A percentile compares a stretch with the other conserved stretches of the same genome.
phyloP scores from a whole-genome alignment of 2,797 vertebrate genomes.

The Enteromius treurensis region DNA sequence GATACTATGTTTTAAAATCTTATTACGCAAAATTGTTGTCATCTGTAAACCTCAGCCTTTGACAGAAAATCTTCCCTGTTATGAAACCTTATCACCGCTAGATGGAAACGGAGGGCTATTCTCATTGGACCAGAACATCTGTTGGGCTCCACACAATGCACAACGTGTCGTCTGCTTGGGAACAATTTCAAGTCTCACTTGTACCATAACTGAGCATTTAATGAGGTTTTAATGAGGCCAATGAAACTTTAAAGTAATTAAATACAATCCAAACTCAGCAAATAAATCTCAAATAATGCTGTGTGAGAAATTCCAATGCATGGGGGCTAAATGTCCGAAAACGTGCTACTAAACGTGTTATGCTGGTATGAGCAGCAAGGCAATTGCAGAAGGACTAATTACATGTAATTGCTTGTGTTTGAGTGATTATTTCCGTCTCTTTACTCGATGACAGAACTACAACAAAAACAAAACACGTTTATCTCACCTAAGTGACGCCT shows the following conservation, averaged over 20 bases:
- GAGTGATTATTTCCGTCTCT: neutral
- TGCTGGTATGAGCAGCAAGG: neutral
- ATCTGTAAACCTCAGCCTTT: neutral
- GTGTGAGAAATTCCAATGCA: neutral
- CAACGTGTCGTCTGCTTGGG: neutral
- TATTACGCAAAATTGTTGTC: neutral
- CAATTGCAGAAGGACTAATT: neutral
- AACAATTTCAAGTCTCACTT: neutral
- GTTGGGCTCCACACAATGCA: neutral
- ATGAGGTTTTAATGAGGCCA: neutral
- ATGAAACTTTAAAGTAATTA: neutral
- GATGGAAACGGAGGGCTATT: constrained; percentile 49
- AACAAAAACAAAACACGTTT: neutral
- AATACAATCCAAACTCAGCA: neutral
- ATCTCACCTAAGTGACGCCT: neutral
- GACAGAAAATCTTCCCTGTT: neutral
- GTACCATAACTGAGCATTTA: neutral
- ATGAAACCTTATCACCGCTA: constrained; percentile 41
- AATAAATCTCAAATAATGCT: neutral
- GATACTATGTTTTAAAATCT: neutral
- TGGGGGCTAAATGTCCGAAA: neutral
- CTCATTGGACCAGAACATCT: neutral
- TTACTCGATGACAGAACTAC: neutral
- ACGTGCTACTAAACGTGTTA: neutral
- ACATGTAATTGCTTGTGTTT: neutral